Evolutionary conservation across 2,888 invertebrate genomes (phyloP).

Genomic region (Crematogaster levior): DNA sequence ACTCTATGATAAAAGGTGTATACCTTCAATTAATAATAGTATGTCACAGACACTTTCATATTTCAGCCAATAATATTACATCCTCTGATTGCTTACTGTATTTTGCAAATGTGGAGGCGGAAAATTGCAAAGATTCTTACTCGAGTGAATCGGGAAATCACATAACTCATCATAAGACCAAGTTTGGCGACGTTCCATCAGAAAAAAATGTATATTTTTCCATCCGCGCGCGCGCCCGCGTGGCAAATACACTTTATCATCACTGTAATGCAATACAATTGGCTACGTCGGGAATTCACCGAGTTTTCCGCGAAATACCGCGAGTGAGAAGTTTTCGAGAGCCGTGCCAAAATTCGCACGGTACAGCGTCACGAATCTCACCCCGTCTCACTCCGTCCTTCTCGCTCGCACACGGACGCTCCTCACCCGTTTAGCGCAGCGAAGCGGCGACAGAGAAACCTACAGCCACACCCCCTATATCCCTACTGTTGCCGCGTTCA

Average conservation of each 20-base stretch:
- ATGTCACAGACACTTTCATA: background rate
- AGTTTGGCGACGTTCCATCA: background rate
- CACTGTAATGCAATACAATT: constrained; percentile 68
- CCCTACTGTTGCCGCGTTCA: constrained; percentile 82
- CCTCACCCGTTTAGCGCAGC: constrained; percentile 67
- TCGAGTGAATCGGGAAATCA: background rate
- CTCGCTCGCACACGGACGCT: constrained; percentile 46
- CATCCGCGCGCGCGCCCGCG: background rate
- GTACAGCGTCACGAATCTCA: constrained; percentile 70
- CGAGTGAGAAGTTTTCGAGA: constrained; percentile 78
- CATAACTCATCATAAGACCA: background rate
- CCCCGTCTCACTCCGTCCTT: constrained; percentile 57
- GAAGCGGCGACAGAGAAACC: constrained; percentile 78
- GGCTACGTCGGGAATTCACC: constrained; percentile 64
- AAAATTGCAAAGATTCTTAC: background rate
- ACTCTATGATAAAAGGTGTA: background rate
- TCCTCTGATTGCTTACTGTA: background rate
- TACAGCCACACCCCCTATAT: constrained; percentile 65
- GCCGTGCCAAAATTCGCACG: constrained; percentile 82
- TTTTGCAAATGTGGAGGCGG: background rate
- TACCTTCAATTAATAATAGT: background rate
- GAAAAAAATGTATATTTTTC: background rate
- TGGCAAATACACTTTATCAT: constrained; percentile 62
- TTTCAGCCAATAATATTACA: background rate
- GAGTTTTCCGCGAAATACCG: constrained; percentile 71